phyloP scores from a whole-genome alignment of 2,888 invertebrate genomes.

The Lasioglossum morio region DNA sequence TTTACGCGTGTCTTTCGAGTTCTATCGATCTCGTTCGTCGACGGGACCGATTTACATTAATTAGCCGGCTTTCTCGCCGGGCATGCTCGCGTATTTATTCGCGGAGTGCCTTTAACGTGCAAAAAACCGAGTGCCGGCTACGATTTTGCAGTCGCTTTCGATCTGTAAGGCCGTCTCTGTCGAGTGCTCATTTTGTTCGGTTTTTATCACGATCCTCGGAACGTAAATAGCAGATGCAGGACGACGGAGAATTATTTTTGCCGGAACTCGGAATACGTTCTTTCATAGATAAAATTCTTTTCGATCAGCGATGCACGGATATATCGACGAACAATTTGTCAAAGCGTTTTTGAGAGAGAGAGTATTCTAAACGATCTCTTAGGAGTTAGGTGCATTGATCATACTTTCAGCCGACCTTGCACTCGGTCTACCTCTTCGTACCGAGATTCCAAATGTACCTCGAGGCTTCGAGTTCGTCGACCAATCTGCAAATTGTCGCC shows the following conservation, averaged over 20 bases:
- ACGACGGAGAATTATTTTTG: neutral
- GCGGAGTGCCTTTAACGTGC: neutral
- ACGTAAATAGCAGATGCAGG: neutral
- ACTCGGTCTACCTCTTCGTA: neutral
- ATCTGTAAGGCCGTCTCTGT: neutral
- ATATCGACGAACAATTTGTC: neutral
- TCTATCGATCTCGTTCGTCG: constrained; percentile 22
- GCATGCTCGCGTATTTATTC: constrained; percentile 33
- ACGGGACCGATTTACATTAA: constrained; percentile 44
- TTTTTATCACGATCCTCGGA: neutral
- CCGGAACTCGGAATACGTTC: neutral
- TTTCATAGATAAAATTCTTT: neutral
- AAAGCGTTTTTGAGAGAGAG: neutral
- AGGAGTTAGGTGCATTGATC: neutral
- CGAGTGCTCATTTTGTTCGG: neutral
- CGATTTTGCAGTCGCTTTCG: neutral
- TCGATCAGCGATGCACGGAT: neutral
- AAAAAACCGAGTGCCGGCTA: constrained; percentile 22
- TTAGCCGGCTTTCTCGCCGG: constrained; percentile 23
- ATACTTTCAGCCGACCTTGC: neutral
- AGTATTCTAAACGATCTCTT: neutral
- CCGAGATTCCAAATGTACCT: neutral
- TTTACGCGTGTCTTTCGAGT: constrained; percentile 41
- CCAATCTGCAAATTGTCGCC: neutral
- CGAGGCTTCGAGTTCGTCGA: neutral